Evolutionary conservation across 2,113 vertebrate genomes (phyloP), one percentile per base, ranked within the genome.

Genomic region (Tursiops truncatus): DNA sequence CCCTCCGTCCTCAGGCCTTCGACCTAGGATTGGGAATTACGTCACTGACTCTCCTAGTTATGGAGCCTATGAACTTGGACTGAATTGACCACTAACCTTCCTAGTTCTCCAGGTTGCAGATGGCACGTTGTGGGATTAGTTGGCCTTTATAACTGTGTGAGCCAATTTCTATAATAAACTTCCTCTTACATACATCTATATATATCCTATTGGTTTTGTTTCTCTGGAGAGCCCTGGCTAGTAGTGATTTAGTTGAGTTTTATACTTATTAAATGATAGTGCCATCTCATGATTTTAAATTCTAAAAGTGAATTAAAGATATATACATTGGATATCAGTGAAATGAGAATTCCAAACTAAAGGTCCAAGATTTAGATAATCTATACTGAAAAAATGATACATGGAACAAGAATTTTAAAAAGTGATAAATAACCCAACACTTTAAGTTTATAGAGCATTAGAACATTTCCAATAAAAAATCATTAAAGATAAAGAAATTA

Each of bases 341-440:
- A 97, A 85, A 44, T 31, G 7, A 56, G n/a, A 79, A 87, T 82
- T 79, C 18, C 50, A 87, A 96, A 53, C 28, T 25, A 96, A 77
- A 23, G 63, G 25, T 36, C 21, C 31, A 70, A 90, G 47, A 71
- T 90, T 83, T 79, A 82, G 20, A 92, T 44, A 71, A 91, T 15
- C 33, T 17, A n/a, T 36, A 50, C 1, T 9, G 25, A 38, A 71
- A 71, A 76, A 67, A 86, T 18, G 28, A 41, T 31, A 41, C 8
- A 70, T 11, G 28, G 6, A 87, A 79, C 1, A 68, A 71, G 15
- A 67, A 23, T 68, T 85, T 82, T 23, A 26, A 73, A 76, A 83
- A 58, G 36, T 18, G 31, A n/a, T 33, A 74, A 56, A 68, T 87
- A 88, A 70, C 17, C 9, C 31, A 73, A 56, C 14, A 33, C 21